Percentiles rank a stretch among this genome's conserved stretches.
Evolutionary conservation across 2,888 invertebrate species (phyloP).

Genomic region (Andricus quercusramuli): DNA sequence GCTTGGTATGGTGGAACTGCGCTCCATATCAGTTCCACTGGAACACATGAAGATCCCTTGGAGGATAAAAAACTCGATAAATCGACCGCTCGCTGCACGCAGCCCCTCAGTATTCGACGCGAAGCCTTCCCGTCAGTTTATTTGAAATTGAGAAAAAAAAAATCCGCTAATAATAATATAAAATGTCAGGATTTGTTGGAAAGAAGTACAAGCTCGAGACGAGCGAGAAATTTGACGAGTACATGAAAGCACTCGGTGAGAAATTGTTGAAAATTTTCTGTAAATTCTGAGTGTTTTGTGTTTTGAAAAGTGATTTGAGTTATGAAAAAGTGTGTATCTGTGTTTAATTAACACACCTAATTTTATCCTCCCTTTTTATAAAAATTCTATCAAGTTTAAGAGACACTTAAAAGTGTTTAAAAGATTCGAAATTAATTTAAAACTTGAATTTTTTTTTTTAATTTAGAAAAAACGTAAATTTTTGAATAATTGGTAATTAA

Average conservation of each 20-base stretch:
- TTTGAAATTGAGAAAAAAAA: neutral
- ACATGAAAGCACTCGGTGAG: constrained; percentile 93
- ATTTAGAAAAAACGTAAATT: no score
- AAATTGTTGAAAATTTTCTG: constrained; percentile 81
- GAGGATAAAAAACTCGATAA: constrained; percentile 43
- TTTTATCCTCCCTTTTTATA: no score
- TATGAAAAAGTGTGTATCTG: neutral
- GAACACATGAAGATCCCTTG: neutral
- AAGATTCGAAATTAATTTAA: no score
- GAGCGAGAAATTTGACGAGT: constrained; percentile 93
- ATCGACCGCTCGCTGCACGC: constrained; percentile 31
- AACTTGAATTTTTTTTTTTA: no score
- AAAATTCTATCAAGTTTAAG: no score
- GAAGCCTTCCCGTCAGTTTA: neutral
- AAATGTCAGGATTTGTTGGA: constrained; percentile 79
- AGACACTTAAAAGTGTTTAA: no score
- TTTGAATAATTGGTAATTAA: no score
- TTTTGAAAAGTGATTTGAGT: constrained; percentile 7
- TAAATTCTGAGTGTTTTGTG: neutral
- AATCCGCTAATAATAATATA: neutral
- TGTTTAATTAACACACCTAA: no score
- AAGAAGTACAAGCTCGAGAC: constrained; percentile 90
- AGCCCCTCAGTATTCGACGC: constrained; percentile 4
- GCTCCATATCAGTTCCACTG: neutral
- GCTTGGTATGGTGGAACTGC: no score